Conservation (phyloP, 2,888 invertebrate genomes). For the Drosophila gaucha region DNA sequence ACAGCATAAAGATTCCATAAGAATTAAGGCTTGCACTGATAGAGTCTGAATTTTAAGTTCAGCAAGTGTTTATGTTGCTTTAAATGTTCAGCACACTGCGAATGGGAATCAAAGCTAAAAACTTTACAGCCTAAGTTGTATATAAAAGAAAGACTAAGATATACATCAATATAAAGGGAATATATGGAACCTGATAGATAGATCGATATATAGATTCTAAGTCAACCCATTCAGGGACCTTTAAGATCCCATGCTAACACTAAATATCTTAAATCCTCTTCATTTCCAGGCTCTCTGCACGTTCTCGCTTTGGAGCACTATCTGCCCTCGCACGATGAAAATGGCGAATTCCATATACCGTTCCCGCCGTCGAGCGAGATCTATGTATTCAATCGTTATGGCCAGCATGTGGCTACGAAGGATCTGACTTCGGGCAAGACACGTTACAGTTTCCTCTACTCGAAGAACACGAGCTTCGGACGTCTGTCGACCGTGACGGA, state of each 20-base stretch:
- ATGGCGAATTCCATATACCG: conserved; percentile 96
- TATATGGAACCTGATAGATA: no score
- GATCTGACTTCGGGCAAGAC: conserved; percentile 97
- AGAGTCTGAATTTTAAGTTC: not conserved
- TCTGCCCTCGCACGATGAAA: conserved; percentile 93
- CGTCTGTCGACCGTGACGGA: conserved; percentile 97
- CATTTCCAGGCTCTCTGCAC: conserved; percentile 88
- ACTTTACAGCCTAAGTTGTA: no score
- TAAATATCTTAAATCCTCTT: no score
- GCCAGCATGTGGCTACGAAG: conserved; percentile 97
- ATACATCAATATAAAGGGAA: no score
- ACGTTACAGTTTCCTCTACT: conserved; percentile 97
- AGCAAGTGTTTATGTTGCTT: no score
- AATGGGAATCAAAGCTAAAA: no score
- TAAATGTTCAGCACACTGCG: no score
- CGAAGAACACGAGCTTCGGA: conserved; percentile 98
- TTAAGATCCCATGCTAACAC: no score
- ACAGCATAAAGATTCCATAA: not conserved
- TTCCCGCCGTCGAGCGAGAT: conserved; percentile 97
- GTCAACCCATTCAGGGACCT: no score
- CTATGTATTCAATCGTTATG: conserved; percentile 96
- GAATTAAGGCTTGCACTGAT: not conserved
- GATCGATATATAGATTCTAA: no score
- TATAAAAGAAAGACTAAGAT: no score
- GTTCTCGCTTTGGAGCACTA: conserved; percentile 94